Evolutionary conservation across 2,888 invertebrate genomes (phyloP).

Genomic region (Petrophora chlorosata): DNA sequence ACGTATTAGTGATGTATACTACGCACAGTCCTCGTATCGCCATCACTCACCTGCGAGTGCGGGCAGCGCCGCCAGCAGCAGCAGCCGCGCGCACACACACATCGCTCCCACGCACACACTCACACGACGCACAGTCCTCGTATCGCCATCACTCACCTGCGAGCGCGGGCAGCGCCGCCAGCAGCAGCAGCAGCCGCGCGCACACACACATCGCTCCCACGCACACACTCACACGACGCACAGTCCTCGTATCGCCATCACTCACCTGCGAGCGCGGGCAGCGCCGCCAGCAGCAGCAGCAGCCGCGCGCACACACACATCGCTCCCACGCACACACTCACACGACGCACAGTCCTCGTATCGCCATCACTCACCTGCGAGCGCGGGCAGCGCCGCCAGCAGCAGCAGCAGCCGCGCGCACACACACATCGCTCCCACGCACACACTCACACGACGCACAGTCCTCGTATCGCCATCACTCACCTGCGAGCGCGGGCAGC

Average conservation of each 20-base stretch:
- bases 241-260: neutral
- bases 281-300: constrained; percentile 56
- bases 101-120: constrained; percentile 21
- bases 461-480: too few species aligned
- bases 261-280: constrained; percentile 62
- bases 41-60: constrained; percentile 54
- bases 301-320: constrained; percentile 47
- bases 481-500: too few species aligned
- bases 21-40: neutral
- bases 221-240: neutral
- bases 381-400: constrained; percentile 57
- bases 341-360: neutral
- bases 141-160: constrained; percentile 45
- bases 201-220: constrained; percentile 36
- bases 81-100: constrained; percentile 45
- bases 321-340: neutral
- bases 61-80: constrained; percentile 59
- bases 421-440: constrained; percentile 35
- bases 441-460: neutral
- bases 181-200: constrained; percentile 53
- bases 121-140: neutral
- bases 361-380: constrained; percentile 49
- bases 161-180: constrained; percentile 59
- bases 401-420: constrained; percentile 52
- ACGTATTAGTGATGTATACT: too few species aligned